A percentile compares a stretch with the other conserved stretches of the same genome.
These are phyloP conservation scores for Sebastolobus altivelis DNA, from an alignment of 2,797 vertebrate genomes.

Conservation along the genomic window DNA sequence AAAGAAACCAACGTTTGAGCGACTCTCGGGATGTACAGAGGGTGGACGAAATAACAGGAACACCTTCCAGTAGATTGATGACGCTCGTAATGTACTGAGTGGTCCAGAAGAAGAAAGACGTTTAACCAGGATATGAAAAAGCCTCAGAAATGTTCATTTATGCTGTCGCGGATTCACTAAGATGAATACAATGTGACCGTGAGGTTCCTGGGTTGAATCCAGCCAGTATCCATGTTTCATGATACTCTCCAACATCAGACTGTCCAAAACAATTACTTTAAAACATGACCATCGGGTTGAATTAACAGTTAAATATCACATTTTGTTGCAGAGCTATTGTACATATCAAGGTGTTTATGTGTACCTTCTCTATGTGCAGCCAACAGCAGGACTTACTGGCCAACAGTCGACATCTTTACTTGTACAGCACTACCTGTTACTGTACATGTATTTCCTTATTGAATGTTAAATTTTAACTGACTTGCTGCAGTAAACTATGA, in stretches of 20 bases:
- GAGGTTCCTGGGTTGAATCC: not conserved
- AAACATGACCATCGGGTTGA: not conserved
- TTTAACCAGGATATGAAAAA: not conserved
- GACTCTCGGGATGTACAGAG: not conserved
- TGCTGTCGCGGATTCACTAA: no score
- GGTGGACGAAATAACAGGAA: not conserved
- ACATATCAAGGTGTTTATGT: not conserved
- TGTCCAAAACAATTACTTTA: not conserved
- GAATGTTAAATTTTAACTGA: conserved; percentile 12
- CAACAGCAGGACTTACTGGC: not conserved
- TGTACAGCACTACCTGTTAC: not conserved
- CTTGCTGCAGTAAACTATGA: not conserved
- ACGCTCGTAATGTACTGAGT: not conserved
- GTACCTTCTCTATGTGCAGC: not conserved
- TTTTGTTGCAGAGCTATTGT: not conserved
- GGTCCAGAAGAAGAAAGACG: not conserved
- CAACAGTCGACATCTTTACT: not conserved
- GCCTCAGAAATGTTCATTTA: not conserved
- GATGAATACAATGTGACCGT: not conserved
- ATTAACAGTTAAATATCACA: not conserved
- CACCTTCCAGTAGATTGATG: not conserved
- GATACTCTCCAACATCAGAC: not conserved
- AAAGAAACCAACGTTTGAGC: conserved; percentile 92
- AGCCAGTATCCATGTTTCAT: not conserved
- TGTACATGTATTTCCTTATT: not conserved